Base-by-base conservation (phyloP, 2,113 vertebrate genomes). In the Solea senegalensis region DNA sequence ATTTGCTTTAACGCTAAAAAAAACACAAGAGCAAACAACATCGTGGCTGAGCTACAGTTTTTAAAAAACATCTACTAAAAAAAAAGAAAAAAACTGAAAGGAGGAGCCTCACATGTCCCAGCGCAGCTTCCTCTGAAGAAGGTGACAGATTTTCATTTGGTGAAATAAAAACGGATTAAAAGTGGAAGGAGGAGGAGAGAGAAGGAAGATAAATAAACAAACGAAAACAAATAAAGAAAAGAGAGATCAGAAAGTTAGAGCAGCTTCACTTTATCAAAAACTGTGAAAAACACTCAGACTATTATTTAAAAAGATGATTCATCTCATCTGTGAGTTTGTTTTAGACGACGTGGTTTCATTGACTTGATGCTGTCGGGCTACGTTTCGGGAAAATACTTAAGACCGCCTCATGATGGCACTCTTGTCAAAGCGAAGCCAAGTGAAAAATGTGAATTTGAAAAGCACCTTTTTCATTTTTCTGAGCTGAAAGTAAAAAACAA, bases 71-170 rank as follows among this genome's bases (percentile, higher is more conserved):
- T 67, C n/a, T 7, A 80, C 80, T 58, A 21, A 21, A 21, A 21
- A 21, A 21, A 21, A 21, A 21, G 21, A 21, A 21, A 21, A 21
- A 87, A 84, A 83, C 88, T 91, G 68, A 60, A 68, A 46, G 70
- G 28, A 34, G 3, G 82, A 79, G 3, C 1, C 91, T 91, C 88
- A 83, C 91, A 93, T 92, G 84, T 88, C 89, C 89, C 92, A 89
- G 90, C 93, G 92, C 63, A 94, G 93, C 84, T 93, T 91, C 90
- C 93, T 94, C 94, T 95, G 94, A 26, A 90, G 89, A 85, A 89
- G 89, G 63, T 43, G 85, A 80, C 59, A 85, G 59, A 86, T 68
- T 78, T 83, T 74, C 72, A 78, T 56, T 77, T 74, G 52, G 63
- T n/a, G 43, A 84, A 52, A 78, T 84, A 34, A 34, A 34, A 61